These are phyloP conservation scores for Podarcis siculus DNA, from an alignment of 2,797 vertebrate species.

Conservation along the genomic window DNA sequence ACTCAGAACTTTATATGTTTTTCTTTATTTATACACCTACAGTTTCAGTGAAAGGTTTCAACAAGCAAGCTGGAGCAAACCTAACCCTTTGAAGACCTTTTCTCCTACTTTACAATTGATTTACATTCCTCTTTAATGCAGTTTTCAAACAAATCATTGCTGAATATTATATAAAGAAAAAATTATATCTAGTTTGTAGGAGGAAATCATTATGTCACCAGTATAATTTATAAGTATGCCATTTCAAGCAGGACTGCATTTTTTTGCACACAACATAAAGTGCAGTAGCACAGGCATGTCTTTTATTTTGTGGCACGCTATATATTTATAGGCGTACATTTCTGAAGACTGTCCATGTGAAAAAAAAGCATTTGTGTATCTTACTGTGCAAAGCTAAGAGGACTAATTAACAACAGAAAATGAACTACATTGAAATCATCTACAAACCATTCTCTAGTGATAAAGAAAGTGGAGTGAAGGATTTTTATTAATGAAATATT, in stretches of 20 bases:
- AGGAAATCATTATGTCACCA: background rate
- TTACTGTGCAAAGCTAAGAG: background rate
- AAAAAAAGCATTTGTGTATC: background rate
- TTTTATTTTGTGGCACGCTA: background rate
- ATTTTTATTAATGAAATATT: constrained; percentile 2
- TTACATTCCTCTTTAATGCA: background rate
- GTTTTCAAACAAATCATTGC: background rate
- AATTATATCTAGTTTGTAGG: constrained; percentile 1
- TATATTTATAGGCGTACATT: constrained; percentile 3
- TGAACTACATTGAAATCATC: constrained; percentile 16
- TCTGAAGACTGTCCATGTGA: background rate
- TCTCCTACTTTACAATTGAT: background rate
- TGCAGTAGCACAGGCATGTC: background rate
- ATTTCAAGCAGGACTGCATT: background rate
- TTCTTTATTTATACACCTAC: background rate
- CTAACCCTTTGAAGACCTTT: background rate
- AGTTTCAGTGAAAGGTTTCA: background rate
- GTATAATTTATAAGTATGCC: background rate
- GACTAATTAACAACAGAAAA: constrained; percentile 6
- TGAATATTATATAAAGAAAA: background rate
- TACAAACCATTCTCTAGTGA: background rate
- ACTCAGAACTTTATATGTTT: too few relatives aligned
- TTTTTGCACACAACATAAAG: constrained; percentile 5
- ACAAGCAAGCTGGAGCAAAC: background rate
- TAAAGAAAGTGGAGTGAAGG: constrained; percentile 13